These are phyloP conservation scores for Sphaerophoria rueppellii DNA, from an alignment of 2,888 invertebrate species.

Conservation along the genomic window DNA sequence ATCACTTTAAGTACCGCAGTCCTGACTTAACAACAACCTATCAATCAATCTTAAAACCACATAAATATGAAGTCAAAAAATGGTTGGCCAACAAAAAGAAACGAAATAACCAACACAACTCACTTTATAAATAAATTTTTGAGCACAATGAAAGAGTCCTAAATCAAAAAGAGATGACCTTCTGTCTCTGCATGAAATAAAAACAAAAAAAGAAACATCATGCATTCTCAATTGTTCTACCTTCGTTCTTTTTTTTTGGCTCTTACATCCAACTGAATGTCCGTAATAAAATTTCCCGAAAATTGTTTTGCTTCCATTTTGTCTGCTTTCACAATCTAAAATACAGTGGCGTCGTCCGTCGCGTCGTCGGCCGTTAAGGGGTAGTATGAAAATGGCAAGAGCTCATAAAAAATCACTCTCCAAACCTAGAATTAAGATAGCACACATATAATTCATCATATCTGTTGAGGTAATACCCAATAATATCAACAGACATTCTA, in stretches of 20 bases:
- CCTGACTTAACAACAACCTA: neutral
- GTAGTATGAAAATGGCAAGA: slow-evolving; percentile 13
- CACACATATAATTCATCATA: slow-evolving; percentile 42
- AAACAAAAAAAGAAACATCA: slow-evolving; percentile 8
- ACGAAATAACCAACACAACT: neutral
- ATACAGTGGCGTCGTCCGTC: neutral
- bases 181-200: slow-evolving; percentile 5
- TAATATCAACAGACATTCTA: slow-evolving; percentile 29
- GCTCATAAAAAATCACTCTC: slow-evolving; percentile 1
- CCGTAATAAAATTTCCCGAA: slow-evolving; percentile 28
- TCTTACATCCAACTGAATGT: neutral
- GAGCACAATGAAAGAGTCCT: slow-evolving; percentile 1
- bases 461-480: slow-evolving; percentile 49
- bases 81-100: neutral
- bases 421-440: neutral
- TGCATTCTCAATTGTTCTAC: neutral
- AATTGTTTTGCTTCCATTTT: slow-evolving; percentile 29
- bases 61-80: neutral
- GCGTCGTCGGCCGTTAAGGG: neutral
- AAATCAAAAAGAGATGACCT: slow-evolving; percentile 34
- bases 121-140: slow-evolving; percentile 10
- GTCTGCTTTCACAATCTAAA: slow-evolving; percentile 1
- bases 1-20: neutral
- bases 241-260: slow-evolving; percentile 4
- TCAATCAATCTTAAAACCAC: slow-evolving; percentile 7